A percentile compares a stretch with the other conserved stretches of the same genome.
These are phyloP conservation scores for Ceratothoa steindachneri DNA, from an alignment of 2,888 invertebrate species.

Conservation along the genomic window DNA sequence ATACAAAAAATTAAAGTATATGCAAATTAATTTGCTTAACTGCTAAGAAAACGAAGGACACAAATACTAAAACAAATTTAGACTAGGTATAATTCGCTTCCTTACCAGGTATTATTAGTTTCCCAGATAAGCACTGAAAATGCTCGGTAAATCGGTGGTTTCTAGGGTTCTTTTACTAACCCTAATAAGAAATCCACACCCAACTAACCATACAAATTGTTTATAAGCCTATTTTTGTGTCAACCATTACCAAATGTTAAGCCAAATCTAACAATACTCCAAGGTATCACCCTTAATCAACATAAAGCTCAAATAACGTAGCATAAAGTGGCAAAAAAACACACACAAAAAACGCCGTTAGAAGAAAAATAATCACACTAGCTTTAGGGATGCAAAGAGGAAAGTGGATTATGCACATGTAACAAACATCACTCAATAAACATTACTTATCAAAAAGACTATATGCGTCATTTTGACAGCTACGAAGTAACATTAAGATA, in stretches of 20 bases:
- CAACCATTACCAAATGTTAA: conserved; percentile 4
- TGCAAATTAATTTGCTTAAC: neutral
- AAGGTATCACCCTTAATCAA: neutral
- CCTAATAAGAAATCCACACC: conserved; percentile 9
- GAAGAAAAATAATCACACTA: too few relatives aligned
- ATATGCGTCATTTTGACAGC: too few relatives aligned
- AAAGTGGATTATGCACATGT: too few relatives aligned
- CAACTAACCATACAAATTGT: neutral
- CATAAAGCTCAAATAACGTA: too few relatives aligned
- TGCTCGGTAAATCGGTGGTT: neutral
- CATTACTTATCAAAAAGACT: too few relatives aligned
- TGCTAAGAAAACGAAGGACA: neutral
- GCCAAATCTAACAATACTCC: neutral
- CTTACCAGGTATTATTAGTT: neutral
- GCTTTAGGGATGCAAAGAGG: too few relatives aligned
- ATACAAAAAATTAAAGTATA: neutral
- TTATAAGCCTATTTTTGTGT: neutral
- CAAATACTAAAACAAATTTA: neutral
- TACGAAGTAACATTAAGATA: too few relatives aligned
- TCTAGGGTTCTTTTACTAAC: neutral
- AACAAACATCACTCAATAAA: too few relatives aligned
- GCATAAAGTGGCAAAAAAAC: too few relatives aligned
- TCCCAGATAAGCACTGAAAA: neutral
- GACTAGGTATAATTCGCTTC: conserved; percentile 3
- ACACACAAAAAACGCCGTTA: too few relatives aligned